Percentiles rank a stretch among this genome's conserved stretches.
Conservation (phyloP, 2,888 invertebrate genomes). For the Trichopria drosophilae region DNA sequence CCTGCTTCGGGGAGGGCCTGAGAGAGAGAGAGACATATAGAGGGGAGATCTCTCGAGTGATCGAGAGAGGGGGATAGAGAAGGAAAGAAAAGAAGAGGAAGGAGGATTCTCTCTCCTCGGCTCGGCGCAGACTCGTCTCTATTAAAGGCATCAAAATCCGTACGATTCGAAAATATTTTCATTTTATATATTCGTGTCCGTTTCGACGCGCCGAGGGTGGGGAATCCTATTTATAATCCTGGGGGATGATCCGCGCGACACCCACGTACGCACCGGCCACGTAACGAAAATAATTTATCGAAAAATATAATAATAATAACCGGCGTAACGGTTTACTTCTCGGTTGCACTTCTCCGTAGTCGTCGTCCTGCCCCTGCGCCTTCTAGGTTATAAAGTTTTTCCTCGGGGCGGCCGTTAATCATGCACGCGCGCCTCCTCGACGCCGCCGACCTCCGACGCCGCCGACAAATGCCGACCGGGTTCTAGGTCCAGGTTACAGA, state of each 20-base stretch:
- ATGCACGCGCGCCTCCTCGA: too few species aligned
- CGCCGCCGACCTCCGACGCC: too few species aligned
- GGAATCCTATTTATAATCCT: conserved; percentile 53
- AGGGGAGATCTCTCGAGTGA: conserved; percentile 4
- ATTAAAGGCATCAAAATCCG: conserved; percentile 42
- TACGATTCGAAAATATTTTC: conserved; percentile 53
- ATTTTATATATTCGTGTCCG: conserved; percentile 49
- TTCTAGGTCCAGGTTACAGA: conserved; percentile 44
- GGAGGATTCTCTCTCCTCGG: not conserved
- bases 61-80: not conserved
- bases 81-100: not conserved
- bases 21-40: conserved; percentile 2
- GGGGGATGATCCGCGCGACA: conserved; percentile 56
- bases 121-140: conserved; percentile 33
- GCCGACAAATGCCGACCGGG: not conserved
- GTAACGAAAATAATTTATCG: conserved; percentile 50
- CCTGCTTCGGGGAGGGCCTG: not conserved
- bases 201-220: conserved; percentile 44
- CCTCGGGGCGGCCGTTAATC: conserved; percentile 12
- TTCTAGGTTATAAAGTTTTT: conserved; percentile 42
- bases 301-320: conserved; percentile 41
- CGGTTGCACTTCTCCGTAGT: not conserved
- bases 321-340: conserved; percentile 27
- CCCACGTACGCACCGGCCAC: conserved; percentile 52
- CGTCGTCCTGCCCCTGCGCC: conserved; percentile 13